These are phyloP conservation scores for Poecilia velifera DNA, from an alignment of 2,797 vertebrate genomes.

Conservation along the genomic window DNA sequence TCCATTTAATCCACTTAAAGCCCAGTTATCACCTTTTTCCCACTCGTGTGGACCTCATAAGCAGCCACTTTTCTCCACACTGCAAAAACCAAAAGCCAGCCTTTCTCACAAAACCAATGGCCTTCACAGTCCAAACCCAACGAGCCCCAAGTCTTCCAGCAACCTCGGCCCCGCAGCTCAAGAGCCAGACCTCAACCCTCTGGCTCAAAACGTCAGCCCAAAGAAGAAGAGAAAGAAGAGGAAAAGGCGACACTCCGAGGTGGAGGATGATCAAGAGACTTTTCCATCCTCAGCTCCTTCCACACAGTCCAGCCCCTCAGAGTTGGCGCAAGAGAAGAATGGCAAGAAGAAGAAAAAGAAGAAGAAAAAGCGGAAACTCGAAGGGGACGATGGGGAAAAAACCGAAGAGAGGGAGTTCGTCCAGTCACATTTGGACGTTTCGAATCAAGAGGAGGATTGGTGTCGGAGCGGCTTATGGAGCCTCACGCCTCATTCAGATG, in stretches of 20 bases:
- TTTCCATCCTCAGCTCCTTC: neutral
- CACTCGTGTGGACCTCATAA: conserved; percentile 67
- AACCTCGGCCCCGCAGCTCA: conserved; percentile 45
- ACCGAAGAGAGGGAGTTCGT: conserved; percentile 31
- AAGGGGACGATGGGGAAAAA: conserved; percentile 25
- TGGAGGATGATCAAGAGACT: conserved; percentile 41
- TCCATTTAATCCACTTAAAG: conserved; percentile 77
- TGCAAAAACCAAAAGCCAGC: conserved; percentile 61
- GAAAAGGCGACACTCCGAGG: conserved; percentile 73
- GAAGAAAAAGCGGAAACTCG: conserved; percentile 71
- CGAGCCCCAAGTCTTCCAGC: conserved; percentile 45
- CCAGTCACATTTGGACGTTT: conserved; percentile 58
- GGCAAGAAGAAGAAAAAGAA: conserved; percentile 73
- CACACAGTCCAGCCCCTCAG: neutral
- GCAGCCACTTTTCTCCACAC: conserved; percentile 52
- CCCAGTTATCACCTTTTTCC: conserved; percentile 68
- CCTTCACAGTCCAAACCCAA: conserved; percentile 37
- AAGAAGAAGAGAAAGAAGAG: conserved; percentile 80
- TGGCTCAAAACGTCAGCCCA: conserved; percentile 25
- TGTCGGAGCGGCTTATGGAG: conserved; percentile 80
- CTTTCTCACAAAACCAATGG: conserved; percentile 71
- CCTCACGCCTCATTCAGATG: conserved; percentile 37
- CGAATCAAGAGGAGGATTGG: conserved; percentile 80
- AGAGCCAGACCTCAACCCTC: conserved; percentile 39
- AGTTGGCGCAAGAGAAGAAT: conserved; percentile 48